Conservation (phyloP, 2,113 vertebrate species). For the Carollia perspicillata region DNA sequence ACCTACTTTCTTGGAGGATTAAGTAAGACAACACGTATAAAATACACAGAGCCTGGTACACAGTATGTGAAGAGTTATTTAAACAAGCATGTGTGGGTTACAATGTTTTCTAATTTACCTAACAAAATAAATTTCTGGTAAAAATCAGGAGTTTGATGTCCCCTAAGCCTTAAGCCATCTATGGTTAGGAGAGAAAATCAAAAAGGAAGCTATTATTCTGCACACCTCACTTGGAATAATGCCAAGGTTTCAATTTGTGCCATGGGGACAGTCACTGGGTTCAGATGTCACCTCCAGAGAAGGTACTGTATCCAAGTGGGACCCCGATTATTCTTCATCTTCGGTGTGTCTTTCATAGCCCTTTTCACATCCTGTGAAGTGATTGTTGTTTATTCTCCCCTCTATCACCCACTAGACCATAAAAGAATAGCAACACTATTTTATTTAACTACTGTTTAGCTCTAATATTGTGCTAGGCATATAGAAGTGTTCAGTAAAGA, state of each 20-base stretch:
- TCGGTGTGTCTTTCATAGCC: background rate
- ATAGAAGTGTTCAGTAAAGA: background rate
- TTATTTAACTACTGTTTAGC: background rate
- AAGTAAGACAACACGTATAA: background rate
- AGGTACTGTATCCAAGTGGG: background rate
- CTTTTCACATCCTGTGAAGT: background rate
- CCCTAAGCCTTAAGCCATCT: background rate
- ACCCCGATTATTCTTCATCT: background rate
- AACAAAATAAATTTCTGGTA: constrained; percentile 6
- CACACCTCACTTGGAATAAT: background rate
- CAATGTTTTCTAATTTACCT: background rate
- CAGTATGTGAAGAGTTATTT: background rate
- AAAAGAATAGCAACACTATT: background rate
- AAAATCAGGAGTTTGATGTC: constrained; percentile 2
- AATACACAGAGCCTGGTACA: background rate
- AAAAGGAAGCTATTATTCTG: background rate
- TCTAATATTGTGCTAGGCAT: background rate
- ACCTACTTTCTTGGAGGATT: background rate
- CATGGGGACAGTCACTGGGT: background rate
- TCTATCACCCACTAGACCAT: background rate
- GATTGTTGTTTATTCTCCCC: background rate
- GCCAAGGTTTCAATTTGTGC: background rate
- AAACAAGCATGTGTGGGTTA: background rate
- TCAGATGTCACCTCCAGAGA: background rate
- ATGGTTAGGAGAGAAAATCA: background rate